Conservation (phyloP, 2,797 vertebrate genomes). For the Myotis findleyi region DNA sequence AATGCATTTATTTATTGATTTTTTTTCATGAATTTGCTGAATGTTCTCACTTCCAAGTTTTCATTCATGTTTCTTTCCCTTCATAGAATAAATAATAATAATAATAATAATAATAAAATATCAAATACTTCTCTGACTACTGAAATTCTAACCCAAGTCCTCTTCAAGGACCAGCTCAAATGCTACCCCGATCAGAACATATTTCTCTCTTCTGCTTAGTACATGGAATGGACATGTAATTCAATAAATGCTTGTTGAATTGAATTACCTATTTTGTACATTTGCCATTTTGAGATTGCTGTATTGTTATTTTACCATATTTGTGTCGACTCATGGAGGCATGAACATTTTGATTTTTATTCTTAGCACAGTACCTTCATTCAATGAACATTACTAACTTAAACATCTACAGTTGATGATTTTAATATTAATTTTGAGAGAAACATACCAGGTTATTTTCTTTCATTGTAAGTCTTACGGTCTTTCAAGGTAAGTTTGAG, state of each 20-base stretch:
- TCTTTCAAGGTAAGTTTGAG: conserved; percentile 54
- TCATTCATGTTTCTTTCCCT: not conserved
- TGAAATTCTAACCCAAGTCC: not conserved
- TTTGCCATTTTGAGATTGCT: conserved; percentile 44
- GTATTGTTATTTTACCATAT: conserved; percentile 11
- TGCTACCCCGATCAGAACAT: not conserved
- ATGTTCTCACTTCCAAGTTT: not conserved
- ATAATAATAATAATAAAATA: not conserved
- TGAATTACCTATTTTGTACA: not conserved
- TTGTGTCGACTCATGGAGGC: not conserved
- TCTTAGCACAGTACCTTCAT: not conserved
- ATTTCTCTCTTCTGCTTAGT: not conserved
- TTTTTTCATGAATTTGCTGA: conserved; percentile 46
- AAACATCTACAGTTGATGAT: conserved; percentile 17
- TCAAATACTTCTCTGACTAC: not conserved
- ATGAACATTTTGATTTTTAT: not conserved
- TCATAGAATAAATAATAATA: conserved; percentile 26
- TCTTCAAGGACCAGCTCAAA: not conserved
- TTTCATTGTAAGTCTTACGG: not conserved
- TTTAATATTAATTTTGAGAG: conserved; percentile 53
- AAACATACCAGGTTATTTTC: conserved; percentile 6
- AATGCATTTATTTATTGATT: not conserved
- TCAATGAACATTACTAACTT: conserved; percentile 16
- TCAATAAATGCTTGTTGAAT: not conserved
- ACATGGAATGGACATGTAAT: not conserved